Percentiles rank a stretch among this genome's conserved stretches.
Conservation (phyloP, 2,113 vertebrate genomes). For the Toxotes chatareus region DNA sequence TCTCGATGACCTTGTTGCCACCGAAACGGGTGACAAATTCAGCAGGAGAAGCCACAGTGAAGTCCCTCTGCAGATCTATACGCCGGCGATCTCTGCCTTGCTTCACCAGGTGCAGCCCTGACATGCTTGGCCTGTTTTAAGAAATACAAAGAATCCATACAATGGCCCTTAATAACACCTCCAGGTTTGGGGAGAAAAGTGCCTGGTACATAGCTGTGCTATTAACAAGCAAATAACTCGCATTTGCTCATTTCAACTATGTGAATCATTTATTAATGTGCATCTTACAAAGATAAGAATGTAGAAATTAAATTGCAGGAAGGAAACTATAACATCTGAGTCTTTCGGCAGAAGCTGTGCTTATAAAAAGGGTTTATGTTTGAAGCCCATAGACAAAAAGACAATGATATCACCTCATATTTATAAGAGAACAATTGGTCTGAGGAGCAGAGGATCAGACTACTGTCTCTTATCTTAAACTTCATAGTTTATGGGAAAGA, state of each 20-base stretch:
- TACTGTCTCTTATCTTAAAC: constrained; percentile 10
- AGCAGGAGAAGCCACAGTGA: constrained; percentile 97
- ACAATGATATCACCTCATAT: not conserved
- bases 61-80: constrained; percentile 94
- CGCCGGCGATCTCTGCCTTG: constrained; percentile 95
- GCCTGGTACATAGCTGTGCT: not conserved
- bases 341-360: not conserved
- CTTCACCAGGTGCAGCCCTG: constrained; percentile 95
- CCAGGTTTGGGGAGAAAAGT: not conserved
- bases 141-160: constrained; percentile 1
- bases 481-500: not conserved
- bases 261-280: not conserved
- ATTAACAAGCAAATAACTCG: not conserved
- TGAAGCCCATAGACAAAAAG: not conserved
- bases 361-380: not conserved
- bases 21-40: constrained; percentile 98
- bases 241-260: not conserved
- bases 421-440: not conserved
- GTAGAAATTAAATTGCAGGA: not conserved
- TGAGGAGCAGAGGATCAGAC: not conserved
- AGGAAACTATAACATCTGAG: not conserved
- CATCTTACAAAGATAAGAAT: not conserved
- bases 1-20: constrained; percentile 98
- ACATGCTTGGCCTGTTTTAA: constrained; percentile 94
- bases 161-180: not conserved